These are phyloP conservation scores for Candoia aspera DNA, from an alignment of 2,113 vertebrate species.

Conservation along the genomic window DNA sequence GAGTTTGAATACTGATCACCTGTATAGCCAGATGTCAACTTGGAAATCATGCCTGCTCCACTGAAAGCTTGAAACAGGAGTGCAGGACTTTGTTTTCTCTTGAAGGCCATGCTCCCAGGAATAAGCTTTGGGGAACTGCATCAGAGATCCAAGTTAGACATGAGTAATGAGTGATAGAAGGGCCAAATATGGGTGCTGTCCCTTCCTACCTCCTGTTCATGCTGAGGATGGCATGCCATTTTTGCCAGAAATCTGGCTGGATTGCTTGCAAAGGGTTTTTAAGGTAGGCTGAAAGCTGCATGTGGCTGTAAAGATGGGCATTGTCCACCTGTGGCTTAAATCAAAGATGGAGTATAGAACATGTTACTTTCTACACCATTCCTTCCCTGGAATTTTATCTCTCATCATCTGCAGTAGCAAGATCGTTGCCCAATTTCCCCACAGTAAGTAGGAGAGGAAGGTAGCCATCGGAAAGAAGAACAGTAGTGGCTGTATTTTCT, in stretches of 20 bases:
- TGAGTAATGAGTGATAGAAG: neutral
- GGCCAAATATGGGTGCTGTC: neutral
- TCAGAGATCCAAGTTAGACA: neutral
- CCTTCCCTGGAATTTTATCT: neutral
- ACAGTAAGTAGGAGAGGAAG: neutral
- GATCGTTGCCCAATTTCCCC: neutral
- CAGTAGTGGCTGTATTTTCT: neutral
- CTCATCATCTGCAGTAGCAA: neutral
- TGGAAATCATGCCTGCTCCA: neutral
- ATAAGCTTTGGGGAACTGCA: neutral
- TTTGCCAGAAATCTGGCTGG: neutral
- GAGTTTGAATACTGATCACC: neutral
- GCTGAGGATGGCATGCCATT: neutral
- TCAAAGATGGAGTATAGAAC: neutral
- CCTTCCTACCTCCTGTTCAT: neutral
- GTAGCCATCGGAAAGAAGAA: neutral
- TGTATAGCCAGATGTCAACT: neutral
- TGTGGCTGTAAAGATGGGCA: neutral
- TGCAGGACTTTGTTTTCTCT: neutral
- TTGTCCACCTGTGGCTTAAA: neutral
- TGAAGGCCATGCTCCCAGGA: neutral
- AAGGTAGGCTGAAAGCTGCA: neutral
- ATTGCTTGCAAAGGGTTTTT: neutral
- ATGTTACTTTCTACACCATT: neutral
- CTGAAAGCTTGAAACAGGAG: neutral